phyloP scores from a whole-genome alignment of 2,888 invertebrate species.

The Netelia melanura region DNA sequence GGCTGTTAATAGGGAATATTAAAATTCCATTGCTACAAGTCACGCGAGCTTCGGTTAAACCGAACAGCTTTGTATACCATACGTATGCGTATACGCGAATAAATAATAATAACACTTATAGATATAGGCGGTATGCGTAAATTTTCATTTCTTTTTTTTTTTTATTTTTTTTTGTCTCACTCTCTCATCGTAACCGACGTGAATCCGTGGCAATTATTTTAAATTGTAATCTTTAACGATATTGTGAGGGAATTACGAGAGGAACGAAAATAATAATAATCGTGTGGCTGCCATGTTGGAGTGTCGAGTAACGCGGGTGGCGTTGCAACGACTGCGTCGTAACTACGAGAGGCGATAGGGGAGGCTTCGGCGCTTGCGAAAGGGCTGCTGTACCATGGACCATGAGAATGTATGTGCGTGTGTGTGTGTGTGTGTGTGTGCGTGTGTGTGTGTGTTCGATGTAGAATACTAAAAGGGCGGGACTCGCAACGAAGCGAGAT shows the following conservation, averaged over 20 bases:
- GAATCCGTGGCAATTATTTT: constrained; percentile 21
- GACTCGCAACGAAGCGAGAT: constrained; percentile 37
- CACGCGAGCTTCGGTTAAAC: constrained; percentile 53
- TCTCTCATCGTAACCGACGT: neutral
- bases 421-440: neutral
- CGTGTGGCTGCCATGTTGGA: constrained; percentile 42
- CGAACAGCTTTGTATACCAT: neutral
- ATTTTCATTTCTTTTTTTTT: too few species aligned
- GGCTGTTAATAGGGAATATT: constrained; percentile 62
- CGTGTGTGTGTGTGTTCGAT: constrained; percentile 1
- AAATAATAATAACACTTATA: too few species aligned
- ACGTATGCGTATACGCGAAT: too few species aligned
- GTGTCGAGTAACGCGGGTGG: constrained; percentile 46
- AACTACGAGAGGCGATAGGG: constrained; percentile 1
- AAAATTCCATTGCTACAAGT: constrained; percentile 66
- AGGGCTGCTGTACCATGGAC: constrained; percentile 41
- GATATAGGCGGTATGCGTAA: too few species aligned
- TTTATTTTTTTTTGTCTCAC: neutral
- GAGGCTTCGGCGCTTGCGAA: constrained; percentile 20
- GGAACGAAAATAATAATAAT: constrained; percentile 2
- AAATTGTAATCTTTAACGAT: constrained; percentile 4
- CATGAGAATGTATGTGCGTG: neutral
- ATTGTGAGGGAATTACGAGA: constrained; percentile 1
- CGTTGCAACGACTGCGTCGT: constrained; percentile 54
- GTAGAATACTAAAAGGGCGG: constrained; percentile 60